Conservation (phyloP, 2,888 invertebrate genomes). For the Leucoma salicis region DNA sequence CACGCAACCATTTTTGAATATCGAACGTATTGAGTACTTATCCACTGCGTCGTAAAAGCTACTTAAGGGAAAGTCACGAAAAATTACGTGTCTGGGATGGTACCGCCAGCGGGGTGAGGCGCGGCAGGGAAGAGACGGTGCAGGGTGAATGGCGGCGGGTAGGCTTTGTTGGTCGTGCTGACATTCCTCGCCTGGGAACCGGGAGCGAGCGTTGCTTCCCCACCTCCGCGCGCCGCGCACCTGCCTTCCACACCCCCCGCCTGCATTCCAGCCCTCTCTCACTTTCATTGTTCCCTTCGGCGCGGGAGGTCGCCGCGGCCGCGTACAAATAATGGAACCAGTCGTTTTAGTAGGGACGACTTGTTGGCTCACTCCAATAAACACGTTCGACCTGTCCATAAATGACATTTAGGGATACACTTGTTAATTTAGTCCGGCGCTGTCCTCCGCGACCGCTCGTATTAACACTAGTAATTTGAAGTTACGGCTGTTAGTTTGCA, state of each 20-base stretch:
- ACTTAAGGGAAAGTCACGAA: conserved; percentile 68
- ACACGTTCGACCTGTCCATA: conserved; percentile 64
- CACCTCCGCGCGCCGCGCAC: conserved; percentile 40
- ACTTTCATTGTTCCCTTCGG: conserved; percentile 80
- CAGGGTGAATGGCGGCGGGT: conserved; percentile 76
- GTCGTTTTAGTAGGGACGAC: conserved; percentile 61
- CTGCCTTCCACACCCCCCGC: conserved; percentile 50
- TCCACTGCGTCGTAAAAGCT: conserved; percentile 53
- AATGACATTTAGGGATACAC: conserved; percentile 67
- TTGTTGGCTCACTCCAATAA: conserved; percentile 66
- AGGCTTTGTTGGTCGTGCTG: conserved; percentile 79
- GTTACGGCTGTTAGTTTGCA: conserved; percentile 26
- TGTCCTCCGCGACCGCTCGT: conserved; percentile 11
- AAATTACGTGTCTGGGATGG: conserved; percentile 65
- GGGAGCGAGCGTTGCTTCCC: conserved; percentile 55
- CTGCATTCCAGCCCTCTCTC: conserved; percentile 78
- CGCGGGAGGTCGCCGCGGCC: conserved; percentile 76
- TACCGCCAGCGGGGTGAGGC: conserved; percentile 49
- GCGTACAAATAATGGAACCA: conserved; percentile 70
- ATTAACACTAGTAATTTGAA: conserved; percentile 18
- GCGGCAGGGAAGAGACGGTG: conserved; percentile 36
- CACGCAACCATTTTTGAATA: conserved; percentile 54
- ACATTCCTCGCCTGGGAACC: conserved; percentile 81
- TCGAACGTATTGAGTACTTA: conserved; percentile 48
- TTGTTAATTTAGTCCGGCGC: conserved; percentile 44